phyloP scores from a whole-genome alignment of 2,113 vertebrate species.

The Pluvialis apricaria region DNA sequence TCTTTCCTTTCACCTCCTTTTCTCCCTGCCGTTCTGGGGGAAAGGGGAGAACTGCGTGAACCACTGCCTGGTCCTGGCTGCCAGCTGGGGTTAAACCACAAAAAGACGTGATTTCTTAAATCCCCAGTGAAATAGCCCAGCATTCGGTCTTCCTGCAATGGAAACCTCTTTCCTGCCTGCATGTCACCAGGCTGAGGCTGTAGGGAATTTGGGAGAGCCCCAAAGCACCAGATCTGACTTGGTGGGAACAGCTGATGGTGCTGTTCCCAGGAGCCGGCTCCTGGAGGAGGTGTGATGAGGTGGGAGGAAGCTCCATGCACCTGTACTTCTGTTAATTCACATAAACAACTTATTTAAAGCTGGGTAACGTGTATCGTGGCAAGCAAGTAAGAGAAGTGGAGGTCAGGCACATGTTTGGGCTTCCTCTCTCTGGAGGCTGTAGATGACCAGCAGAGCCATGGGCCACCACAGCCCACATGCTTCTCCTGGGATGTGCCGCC shows the following conservation, averaged over 20 bases:
- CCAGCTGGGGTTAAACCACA: background rate
- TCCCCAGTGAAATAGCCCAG: background rate
- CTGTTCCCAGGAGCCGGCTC: background rate
- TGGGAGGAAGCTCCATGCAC: constrained; percentile 37
- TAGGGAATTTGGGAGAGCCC: background rate
- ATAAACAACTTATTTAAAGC: constrained; percentile 26
- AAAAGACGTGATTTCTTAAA: background rate
- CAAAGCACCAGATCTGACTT: background rate
- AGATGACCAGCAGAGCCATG: too few relatives aligned
- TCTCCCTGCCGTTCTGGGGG: background rate
- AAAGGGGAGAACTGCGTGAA: background rate
- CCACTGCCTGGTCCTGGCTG: background rate
- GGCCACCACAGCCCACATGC: background rate
- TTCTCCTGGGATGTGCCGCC: background rate
- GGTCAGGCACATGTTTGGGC: background rate
- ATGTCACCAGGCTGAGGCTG: background rate
- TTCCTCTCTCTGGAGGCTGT: background rate
- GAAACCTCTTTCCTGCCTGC: background rate
- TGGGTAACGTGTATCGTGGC: background rate
- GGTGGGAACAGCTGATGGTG: background rate
- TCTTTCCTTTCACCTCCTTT: background rate
- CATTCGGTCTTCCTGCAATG: background rate
- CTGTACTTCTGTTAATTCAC: background rate
- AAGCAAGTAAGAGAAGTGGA: background rate
- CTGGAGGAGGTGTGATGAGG: constrained; percentile 20